Conservation (phyloP, 1,140 invertebrate genomes). For the Dendroctonus ponderosae region DNA sequence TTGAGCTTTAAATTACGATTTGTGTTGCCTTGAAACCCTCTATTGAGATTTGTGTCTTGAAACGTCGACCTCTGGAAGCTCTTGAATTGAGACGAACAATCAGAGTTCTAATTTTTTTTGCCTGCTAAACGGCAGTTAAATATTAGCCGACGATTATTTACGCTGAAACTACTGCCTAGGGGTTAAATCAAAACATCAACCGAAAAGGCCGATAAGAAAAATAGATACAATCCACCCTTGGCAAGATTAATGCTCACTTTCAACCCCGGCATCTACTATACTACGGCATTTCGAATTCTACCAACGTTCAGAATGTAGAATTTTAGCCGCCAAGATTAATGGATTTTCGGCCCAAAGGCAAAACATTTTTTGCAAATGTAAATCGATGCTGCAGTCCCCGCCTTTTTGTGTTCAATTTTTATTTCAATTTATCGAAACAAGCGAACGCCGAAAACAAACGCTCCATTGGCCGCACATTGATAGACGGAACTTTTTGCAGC, state of each 20-base stretch:
- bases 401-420: conserved; percentile 12
- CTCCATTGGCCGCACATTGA: not conserved
- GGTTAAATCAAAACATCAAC: not conserved
- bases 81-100: no score
- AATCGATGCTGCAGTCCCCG: not conserved
- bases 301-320: conserved; percentile 10
- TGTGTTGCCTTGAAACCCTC: no score
- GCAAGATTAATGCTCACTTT: conserved; percentile 6
- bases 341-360: conserved; percentile 17
- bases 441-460: not conserved
- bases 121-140: no score
- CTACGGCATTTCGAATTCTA: conserved; percentile 6
- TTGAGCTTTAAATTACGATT: no score
- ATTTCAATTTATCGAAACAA: conserved; percentile 20
- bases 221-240: conserved; percentile 5
- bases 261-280: not conserved
- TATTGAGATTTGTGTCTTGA: no score
- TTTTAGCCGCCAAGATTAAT: conserved; percentile 17
- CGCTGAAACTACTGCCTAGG: no score
- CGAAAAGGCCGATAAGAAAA: not conserved
- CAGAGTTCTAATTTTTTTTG: no score
- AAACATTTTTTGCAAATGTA: conserved; percentile 20
- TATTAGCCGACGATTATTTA: no score
- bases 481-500: conserved; percentile 4
- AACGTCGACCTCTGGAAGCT: no score